Percentiles rank a stretch among this genome's conserved stretches.
Conservation (phyloP, 2,797 vertebrate genomes). For the Pelochelys cantorii region DNA sequence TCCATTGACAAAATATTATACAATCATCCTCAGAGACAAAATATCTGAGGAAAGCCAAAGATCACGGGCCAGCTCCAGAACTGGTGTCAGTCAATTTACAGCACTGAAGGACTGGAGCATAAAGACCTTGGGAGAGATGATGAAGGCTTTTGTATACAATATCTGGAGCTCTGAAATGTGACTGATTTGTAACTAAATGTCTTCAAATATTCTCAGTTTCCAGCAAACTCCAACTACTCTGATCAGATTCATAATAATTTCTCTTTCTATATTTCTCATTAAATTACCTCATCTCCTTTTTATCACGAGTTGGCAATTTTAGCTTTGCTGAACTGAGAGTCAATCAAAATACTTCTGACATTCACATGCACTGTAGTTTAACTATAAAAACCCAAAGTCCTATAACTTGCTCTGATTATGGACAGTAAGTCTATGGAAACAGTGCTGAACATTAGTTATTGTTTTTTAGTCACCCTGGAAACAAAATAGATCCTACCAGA, state of each 20-base stretch:
- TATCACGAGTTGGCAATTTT: accelerated
- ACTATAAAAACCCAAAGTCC: background rate
- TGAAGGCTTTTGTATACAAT: background rate
- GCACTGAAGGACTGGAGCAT: too few relatives aligned
- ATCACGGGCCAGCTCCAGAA: background rate
- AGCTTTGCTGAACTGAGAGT: accelerated
- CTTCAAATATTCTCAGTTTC: background rate
- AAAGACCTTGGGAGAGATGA: background rate
- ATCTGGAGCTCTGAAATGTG: background rate
- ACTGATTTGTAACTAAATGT: background rate
- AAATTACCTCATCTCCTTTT: background rate
- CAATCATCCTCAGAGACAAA: background rate
- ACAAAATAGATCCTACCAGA: slow-evolving; percentile 67
- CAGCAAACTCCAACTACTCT: background rate
- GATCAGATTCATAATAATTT: background rate
- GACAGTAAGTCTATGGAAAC: slow-evolving; percentile 27
- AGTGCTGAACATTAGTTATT: slow-evolving; percentile 14
- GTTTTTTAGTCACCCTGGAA: slow-evolving; percentile 70
- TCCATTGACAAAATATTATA: background rate
- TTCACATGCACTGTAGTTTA: background rate
- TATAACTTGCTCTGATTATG: accelerated
- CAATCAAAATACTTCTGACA: accelerated
- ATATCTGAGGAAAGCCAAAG: background rate
- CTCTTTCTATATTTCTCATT: background rate
- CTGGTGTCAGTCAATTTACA: background rate